Evolutionary conservation across 2,797 vertebrate genomes (phyloP).

Genomic region (Poeciliopsis turneri): DNA sequence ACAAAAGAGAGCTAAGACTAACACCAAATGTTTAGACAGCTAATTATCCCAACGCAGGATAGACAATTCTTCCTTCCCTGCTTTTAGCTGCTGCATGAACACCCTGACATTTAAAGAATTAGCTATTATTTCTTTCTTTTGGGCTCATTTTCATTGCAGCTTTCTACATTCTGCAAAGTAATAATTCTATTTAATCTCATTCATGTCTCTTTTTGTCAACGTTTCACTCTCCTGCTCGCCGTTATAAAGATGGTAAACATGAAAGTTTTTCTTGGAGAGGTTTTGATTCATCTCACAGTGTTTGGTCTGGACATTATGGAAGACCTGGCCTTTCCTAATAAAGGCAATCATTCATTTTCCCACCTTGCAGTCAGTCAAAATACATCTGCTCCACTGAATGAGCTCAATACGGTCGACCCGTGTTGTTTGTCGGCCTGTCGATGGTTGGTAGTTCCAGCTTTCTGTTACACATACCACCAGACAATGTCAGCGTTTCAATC

Average conservation of each 20-base stretch:
- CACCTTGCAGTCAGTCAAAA: neutral
- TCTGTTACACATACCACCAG: neutral
- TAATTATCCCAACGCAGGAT: slow-evolving; percentile 50
- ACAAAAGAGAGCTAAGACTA: slow-evolving; percentile 42
- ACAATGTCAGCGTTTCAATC: neutral
- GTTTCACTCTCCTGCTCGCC: neutral
- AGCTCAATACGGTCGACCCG: neutral
- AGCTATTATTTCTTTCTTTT: neutral
- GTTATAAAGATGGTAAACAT: slow-evolving; percentile 42
- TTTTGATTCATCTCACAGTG: neutral
- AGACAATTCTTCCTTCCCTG: neutral
- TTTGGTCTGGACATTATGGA: neutral
- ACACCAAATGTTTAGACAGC: slow-evolving; percentile 64
- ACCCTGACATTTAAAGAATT: neutral
- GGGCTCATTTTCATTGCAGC: neutral
- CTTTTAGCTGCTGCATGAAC: neutral
- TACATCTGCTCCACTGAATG: neutral
- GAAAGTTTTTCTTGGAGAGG: neutral
- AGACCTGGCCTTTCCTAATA: neutral
- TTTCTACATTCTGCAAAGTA: neutral
- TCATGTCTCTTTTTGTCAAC: neutral
- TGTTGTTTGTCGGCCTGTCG: neutral
- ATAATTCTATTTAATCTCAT: neutral
- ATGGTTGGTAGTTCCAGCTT: neutral
- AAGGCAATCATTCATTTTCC: neutral